These are phyloP conservation scores for Adelphocoris suturalis DNA, from an alignment of 2,888 invertebrate genomes.

Conservation along the genomic window DNA sequence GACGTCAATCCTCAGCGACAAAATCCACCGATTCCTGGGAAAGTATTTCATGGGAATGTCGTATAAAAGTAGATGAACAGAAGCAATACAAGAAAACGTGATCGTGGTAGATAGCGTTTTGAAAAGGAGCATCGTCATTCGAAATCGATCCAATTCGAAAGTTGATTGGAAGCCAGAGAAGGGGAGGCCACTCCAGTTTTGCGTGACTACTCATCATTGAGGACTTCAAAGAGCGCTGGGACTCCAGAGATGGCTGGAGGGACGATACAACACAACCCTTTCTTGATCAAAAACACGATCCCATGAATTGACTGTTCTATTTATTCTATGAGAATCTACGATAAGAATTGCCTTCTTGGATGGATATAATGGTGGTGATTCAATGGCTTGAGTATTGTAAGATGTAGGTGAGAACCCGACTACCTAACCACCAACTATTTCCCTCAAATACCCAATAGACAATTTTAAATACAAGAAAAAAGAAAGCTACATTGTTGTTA, in stretches of 20 bases:
- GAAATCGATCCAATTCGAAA: constrained; percentile 59
- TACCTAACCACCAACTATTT: too few species aligned
- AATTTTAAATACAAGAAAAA: too few species aligned
- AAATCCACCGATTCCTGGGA: too few species aligned
- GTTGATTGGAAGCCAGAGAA: constrained; percentile 42
- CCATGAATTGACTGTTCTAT: not conserved
- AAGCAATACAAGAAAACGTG: constrained; percentile 35
- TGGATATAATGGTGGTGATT: too few species aligned
- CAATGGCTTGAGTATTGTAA: too few species aligned
- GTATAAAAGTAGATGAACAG: not conserved
- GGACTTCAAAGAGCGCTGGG: not conserved
- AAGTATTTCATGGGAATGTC: not conserved
- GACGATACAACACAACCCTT: not conserved
- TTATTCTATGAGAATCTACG: not conserved
- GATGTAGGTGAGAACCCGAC: too few species aligned
- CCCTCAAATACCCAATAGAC: too few species aligned
- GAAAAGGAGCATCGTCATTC: constrained; percentile 36
- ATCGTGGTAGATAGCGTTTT: constrained; percentile 11
- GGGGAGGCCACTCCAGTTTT: constrained; percentile 54
- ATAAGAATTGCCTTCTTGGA: too few species aligned
- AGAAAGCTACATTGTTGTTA: too few species aligned
- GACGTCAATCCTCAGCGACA: too few species aligned
- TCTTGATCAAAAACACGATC: not conserved
- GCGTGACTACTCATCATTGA: constrained; percentile 53
- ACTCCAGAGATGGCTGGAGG: not conserved